Evolutionary conservation across 2,797 vertebrate species (phyloP).

Genomic region (Poecilia gillii): DNA sequence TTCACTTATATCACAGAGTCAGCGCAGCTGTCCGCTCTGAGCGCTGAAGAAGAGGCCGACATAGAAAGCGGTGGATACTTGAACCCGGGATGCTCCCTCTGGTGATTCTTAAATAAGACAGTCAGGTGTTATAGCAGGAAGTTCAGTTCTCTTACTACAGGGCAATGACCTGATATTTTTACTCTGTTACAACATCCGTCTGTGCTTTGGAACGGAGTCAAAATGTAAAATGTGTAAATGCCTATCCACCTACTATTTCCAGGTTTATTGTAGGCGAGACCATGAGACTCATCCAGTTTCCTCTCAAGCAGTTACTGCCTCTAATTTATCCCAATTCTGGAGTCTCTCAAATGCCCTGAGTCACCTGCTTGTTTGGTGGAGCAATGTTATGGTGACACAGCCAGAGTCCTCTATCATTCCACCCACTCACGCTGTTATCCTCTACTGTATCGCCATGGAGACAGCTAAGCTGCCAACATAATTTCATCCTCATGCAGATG

Average conservation of each 20-base stretch:
- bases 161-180: not conserved
- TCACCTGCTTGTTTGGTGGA: conserved; percentile 55
- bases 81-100: not conserved
- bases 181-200: not conserved
- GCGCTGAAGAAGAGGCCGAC: not conserved
- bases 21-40: conserved; percentile 19
- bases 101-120: conserved; percentile 4
- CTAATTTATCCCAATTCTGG: conserved; percentile 27
- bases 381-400: conserved; percentile 46
- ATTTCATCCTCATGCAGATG: conserved; percentile 7
- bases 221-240: not conserved
- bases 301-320: not conserved
- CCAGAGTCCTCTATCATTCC: conserved; percentile 3
- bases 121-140: not conserved
- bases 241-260: not conserved
- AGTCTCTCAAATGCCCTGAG: conserved; percentile 38
- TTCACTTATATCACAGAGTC: conserved; percentile 22
- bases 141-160: not conserved
- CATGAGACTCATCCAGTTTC: not conserved
- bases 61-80: not conserved
- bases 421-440: conserved; percentile 11
- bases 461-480: conserved; percentile 25
- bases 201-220: not conserved
- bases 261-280: not conserved
- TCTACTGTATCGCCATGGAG: conserved; percentile 27